Conservation (phyloP, 1,140 invertebrate species). For the Cherax destructor region DNA sequence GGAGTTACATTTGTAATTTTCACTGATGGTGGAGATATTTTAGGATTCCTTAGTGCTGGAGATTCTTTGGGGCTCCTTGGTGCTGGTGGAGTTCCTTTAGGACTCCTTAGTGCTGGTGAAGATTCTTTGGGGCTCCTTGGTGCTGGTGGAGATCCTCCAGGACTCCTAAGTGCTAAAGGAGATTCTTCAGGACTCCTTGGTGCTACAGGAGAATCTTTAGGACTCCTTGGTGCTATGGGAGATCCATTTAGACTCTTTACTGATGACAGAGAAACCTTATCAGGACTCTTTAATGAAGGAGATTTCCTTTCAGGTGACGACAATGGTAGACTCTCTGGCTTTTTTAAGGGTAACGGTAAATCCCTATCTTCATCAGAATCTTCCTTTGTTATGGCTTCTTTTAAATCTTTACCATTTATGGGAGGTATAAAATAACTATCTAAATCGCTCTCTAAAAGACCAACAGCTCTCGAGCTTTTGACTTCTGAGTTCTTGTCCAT, state of each 20-base stretch:
- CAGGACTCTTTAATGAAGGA: slow-evolving; percentile 28
- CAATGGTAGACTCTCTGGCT: not conserved
- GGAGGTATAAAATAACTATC: slow-evolving; percentile 9
- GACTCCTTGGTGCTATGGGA: slow-evolving; percentile 17
- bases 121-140: not conserved
- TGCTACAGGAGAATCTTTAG: slow-evolving; percentile 5
- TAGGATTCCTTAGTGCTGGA: slow-evolving; percentile 9
- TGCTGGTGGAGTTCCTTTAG: slow-evolving; percentile 39
- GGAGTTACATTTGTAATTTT: slow-evolving; percentile 24
- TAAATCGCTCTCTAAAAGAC: slow-evolving; percentile 24
- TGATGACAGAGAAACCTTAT: not conserved
- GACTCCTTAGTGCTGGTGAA: slow-evolving; percentile 16
- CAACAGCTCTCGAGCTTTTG: not conserved
- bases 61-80: slow-evolving; percentile 14
- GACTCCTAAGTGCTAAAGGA: slow-evolving; percentile 10
- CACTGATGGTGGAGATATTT: not conserved
- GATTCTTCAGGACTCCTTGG: slow-evolving; percentile 23
- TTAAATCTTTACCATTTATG: not conserved
- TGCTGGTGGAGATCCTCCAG: not conserved
- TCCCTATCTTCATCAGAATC: not conserved
- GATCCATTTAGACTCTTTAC: not conserved
- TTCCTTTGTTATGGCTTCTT: not conserved
- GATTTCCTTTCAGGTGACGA: not conserved
- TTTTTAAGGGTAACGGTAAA: slow-evolving; percentile 8
- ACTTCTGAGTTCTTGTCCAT: slow-evolving; percentile 36